Percentiles rank a stretch among this genome's conserved stretches.
Evolutionary conservation across 1,140 invertebrate genomes (phyloP).

Genomic region (Lerema accius): DNA sequence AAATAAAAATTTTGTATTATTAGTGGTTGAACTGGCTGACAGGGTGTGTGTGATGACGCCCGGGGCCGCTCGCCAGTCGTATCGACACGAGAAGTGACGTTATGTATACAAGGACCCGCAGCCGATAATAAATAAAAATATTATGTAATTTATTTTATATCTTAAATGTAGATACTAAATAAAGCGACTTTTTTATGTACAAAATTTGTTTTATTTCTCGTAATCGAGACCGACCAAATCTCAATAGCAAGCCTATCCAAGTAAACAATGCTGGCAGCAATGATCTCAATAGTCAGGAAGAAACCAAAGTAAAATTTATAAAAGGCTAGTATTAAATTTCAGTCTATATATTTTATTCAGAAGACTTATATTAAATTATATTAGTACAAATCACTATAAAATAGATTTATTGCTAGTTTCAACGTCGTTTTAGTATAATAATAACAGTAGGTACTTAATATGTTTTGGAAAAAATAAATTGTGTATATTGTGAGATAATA

Average conservation of each 20-base stretch:
- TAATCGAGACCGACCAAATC: background rate
- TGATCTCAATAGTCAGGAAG: no score
- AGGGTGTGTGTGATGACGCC: conserved; percentile 39
- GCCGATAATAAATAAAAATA: conserved; percentile 55
- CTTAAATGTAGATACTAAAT: conserved; percentile 80
- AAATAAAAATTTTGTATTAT: conserved; percentile 33
- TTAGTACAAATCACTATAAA: background rate
- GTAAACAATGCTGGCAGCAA: no score
- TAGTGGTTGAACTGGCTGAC: conserved; percentile 37
- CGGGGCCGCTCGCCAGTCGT: no score
- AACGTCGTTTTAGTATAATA: no score
- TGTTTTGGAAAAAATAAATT: no score
- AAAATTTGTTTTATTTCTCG: conserved; percentile 45
- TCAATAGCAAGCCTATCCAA: no score
- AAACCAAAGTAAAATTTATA: no score
- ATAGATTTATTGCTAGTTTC: background rate
- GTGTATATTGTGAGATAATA: no score
- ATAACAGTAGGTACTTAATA: no score
- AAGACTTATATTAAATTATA: conserved; percentile 11
- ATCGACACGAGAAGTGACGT: conserved; percentile 47
- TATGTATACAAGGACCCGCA: conserved; percentile 63
- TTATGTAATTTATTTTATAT: conserved; percentile 82
- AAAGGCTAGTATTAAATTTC: conserved; percentile 10
- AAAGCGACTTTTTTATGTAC: conserved; percentile 81
- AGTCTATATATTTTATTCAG: conserved; percentile 40